Evolutionary conservation across 2,888 invertebrate species (phyloP), one percentile per base, ranked within the genome.

Genomic region (Mythimna vitellina): DNA sequence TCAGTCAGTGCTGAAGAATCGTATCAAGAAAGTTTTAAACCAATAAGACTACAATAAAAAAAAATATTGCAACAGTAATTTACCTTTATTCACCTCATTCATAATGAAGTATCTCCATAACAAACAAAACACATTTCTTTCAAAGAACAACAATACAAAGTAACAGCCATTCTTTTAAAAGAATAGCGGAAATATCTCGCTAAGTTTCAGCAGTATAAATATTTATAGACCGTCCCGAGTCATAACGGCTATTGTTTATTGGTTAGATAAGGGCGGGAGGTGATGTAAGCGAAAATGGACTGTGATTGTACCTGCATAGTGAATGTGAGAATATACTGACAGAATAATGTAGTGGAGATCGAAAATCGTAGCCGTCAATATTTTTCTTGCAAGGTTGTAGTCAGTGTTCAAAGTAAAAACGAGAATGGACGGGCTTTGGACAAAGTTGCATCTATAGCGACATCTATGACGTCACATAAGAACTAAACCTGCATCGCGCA

Each of bases 211-310:
- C 67, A 68, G 83, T 78, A 89, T 89, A 89, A 89, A 89, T 89
- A 89, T 89, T 89, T 89, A 89, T 89, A 83, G 87, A 84, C 80
- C 80, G 80, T 78, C 69, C 77, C 63, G 76, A 66, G 49, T 74
- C 73, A 76, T 81, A 86, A 83, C 85, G 77, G 68, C 65, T 82
- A 82, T 89, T 87, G 87, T 89, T 89, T 88, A 89, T 89, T 86
- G 89, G 81, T 54, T 7, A 68, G 83, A 81, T 85, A 89, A 79
- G 82, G 76, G 61, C 29, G 14, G 49, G 8, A 29, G 57, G 64
- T 67, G 79, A 65, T 72, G 51, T 65, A 42, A 53, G 62, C 60
- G 71, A 35, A 61, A 68, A 81, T 63, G 62, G 78, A 65, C 82
- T 67, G 29, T 60, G 64, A 81, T 77, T 64, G 35, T 70, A 80